These are phyloP conservation scores for Dendrolimus houi DNA, from an alignment of 2,888 invertebrate species.

Conservation along the genomic window DNA sequence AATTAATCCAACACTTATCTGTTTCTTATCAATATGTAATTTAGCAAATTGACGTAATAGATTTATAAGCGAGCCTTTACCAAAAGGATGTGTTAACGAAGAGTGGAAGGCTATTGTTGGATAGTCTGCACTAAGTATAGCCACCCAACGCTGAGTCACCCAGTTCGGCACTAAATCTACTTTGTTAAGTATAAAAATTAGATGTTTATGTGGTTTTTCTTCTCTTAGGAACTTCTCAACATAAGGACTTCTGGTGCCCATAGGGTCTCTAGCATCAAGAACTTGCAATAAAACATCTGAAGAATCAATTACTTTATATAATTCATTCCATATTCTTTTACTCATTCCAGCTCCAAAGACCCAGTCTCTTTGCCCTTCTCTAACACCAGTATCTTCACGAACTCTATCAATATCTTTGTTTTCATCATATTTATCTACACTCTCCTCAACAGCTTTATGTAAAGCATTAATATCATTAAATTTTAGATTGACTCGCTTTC, in stretches of 20 bases:
- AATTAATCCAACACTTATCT: slow-evolving; percentile 99
- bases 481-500: slow-evolving; percentile 91
- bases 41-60: slow-evolving; percentile 96
- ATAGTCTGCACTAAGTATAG: slow-evolving; percentile 93
- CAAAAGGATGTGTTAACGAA: slow-evolving; percentile 98
- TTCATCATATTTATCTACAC: slow-evolving; percentile 85
- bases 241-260: slow-evolving; percentile 95
- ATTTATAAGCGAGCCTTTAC: slow-evolving; percentile 97
- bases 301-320: slow-evolving; percentile 99
- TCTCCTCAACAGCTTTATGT: slow-evolving; percentile 82
- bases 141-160: slow-evolving; percentile 99
- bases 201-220: slow-evolving; percentile 97
- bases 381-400: slow-evolving; percentile 87
- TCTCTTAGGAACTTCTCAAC: slow-evolving; percentile 94
- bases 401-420: slow-evolving; percentile 90
- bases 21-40: slow-evolving; percentile 96
- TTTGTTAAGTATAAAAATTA: slow-evolving; percentile 98
- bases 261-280: slow-evolving; percentile 97
- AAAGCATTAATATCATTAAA: slow-evolving; percentile 87
- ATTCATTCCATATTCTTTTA: slow-evolving; percentile 98
- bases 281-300: slow-evolving; percentile 98
- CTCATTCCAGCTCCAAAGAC: slow-evolving; percentile 97
- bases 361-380: slow-evolving; percentile 91
- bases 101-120: slow-evolving; percentile 99
- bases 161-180: slow-evolving; percentile 97